Evolutionary conservation across 2,888 invertebrate genomes (phyloP), one percentile per base, ranked within the genome.

Genomic region (Dione vanillae): DNA sequence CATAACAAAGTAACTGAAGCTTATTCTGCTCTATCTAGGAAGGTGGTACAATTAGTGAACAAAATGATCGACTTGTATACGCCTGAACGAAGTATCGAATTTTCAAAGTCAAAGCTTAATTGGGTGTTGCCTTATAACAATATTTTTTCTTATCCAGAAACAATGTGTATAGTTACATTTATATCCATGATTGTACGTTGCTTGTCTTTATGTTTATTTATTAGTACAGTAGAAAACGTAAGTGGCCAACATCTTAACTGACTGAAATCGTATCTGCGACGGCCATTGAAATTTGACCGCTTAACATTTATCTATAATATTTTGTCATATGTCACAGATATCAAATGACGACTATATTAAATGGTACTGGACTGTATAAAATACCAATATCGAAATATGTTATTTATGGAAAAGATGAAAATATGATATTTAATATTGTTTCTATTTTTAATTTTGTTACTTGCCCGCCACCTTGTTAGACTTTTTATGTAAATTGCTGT

Each of bases 401-500:
- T 73, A 75, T 76, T 74, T 76, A 77, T 76, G 49, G 51, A 35
- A 66, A 58, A 49, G 67, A 37, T 76, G 77, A 78, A 78, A 79
- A 81, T 82, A 77, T 80, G 66, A 78, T 75, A 73, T 76, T 70
- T 78, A 72, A 65, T 66, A 73, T 61, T 74, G 72, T 65, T 75
- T 72, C 67, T n/a, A 65, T 75, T 62, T 73, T 65, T 72, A 68
- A 70, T 61, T 71, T 54, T 70, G 64, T 74, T 65, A 74, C 59
- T 71, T 72, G 70, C 70, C 70, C 75, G 70, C 70, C 77, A 80
- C 81, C 80, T 80, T 78, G 74, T 81, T 79, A 77, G 78, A 61
- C 82, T 78, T 85, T 61, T 85, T 85, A 89, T 87, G 86, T 84
- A 86, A 89, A 90, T 87, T 80, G 79, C 78, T 70, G 68, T 74